These are phyloP conservation scores for Knipowitschia caucasica DNA, from an alignment of 2,797 vertebrate genomes.

Conservation along the genomic window DNA sequence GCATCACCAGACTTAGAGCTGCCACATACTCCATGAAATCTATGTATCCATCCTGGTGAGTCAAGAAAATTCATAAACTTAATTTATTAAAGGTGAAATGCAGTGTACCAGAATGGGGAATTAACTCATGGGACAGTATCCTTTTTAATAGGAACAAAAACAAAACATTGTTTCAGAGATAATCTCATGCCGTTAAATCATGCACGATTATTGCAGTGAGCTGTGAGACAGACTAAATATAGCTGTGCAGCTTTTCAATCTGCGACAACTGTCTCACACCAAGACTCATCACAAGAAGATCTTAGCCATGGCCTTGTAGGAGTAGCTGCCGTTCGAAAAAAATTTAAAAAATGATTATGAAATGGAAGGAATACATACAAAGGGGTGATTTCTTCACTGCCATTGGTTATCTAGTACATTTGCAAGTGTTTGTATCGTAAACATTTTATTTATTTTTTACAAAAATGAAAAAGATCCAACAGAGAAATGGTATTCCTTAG, in stretches of 20 bases:
- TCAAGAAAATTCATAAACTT: neutral
- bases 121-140: slow-evolving; percentile 40
- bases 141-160: slow-evolving; percentile 23
- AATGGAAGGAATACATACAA: neutral
- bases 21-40: slow-evolving; percentile 95
- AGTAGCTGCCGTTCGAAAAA: neutral
- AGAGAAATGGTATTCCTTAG: neutral
- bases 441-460: too few relatives aligned
- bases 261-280: slow-evolving; percentile 13
- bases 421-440: too few relatives aligned
- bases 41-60: slow-evolving; percentile 85
- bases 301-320: neutral
- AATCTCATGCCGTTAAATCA: slow-evolving; percentile 66
- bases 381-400: neutral
- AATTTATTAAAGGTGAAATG: neutral
- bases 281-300: slow-evolving; percentile 25
- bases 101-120: slow-evolving; percentile 17
- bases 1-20: slow-evolving; percentile 87
- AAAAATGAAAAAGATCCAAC: too few relatives aligned
- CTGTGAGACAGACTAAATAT: slow-evolving; percentile 49
- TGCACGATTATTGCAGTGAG: slow-evolving; percentile 45
- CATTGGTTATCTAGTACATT: neutral
- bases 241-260: slow-evolving; percentile 32
- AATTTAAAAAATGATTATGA: neutral
- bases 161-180: slow-evolving; percentile 51